Conservation (phyloP, 2,888 invertebrate species). For the Sarcophaga rosellei region DNA sequence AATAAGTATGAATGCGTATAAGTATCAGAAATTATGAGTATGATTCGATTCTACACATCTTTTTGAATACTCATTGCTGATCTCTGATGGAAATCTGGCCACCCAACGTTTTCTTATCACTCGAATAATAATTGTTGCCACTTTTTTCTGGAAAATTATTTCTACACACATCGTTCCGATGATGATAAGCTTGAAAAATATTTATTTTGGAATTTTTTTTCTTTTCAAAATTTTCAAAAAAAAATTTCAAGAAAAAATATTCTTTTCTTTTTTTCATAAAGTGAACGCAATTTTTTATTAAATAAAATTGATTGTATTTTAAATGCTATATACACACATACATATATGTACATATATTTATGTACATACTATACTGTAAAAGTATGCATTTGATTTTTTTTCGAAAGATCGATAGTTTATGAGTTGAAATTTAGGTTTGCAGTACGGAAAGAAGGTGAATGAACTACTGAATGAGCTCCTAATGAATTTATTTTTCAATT, state of each 20-base stretch:
- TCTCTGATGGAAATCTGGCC: constrained; percentile 2
- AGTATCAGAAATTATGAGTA: no score
- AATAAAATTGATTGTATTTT: constrained; percentile 25
- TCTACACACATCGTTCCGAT: constrained; percentile 39
- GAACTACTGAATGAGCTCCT: constrained; percentile 10
- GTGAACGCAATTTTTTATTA: constrained; percentile 41
- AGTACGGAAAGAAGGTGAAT: constrained; percentile 38
- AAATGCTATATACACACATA: not conserved
- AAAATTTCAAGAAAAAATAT: no score
- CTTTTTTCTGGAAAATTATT: constrained; percentile 37
- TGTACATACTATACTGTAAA: no score
- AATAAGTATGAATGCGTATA: no score
- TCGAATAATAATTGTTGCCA: constrained; percentile 12
- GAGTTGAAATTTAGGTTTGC: constrained; percentile 16
- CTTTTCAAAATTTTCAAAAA: not conserved
- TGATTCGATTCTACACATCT: no score
- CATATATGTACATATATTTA: no score
- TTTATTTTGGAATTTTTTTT: constrained; percentile 54
- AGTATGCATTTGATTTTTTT: constrained; percentile 8
- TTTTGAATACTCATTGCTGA: no score
- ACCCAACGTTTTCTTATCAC: constrained; percentile 20
- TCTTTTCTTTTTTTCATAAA: constrained; percentile 15
- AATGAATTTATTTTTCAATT: not conserved
- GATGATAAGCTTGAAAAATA: constrained; percentile 47
- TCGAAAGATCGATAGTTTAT: not conserved